These are phyloP conservation scores for Lysandra bellargus DNA, from an alignment of 2,888 invertebrate genomes.

Conservation along the genomic window DNA sequence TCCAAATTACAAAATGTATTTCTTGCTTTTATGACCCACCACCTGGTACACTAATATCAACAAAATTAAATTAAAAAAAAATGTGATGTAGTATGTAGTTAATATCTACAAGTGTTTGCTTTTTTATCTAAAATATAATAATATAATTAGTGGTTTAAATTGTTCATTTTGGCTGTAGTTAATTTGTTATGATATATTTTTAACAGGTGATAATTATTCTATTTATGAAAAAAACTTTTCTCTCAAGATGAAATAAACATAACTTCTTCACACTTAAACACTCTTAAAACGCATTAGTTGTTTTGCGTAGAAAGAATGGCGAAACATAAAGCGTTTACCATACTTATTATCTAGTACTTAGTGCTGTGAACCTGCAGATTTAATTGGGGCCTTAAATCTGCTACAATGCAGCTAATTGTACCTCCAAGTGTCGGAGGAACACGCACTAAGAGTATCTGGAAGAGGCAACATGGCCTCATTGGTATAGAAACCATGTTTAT, in stretches of 20 bases:
- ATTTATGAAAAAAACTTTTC: too few relatives aligned
- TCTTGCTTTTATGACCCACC: background rate
- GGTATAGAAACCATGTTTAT: too few relatives aligned
- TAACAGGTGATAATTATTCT: too few relatives aligned
- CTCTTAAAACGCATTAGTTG: slow-evolving; percentile 40
- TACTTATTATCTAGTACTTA: slow-evolving; percentile 32
- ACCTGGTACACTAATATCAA: background rate
- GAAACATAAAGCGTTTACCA: slow-evolving; percentile 11
- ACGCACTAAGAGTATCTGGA: slow-evolving; percentile 25
- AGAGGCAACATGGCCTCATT: background rate
- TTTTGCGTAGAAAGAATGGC: slow-evolving; percentile 18
- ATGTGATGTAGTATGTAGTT: background rate
- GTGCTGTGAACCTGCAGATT: slow-evolving; percentile 56
- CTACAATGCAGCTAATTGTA: slow-evolving; percentile 77
- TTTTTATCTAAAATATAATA: too few relatives aligned
- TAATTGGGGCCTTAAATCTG: slow-evolving; percentile 72
- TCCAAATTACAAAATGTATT: background rate
- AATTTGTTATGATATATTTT: too few relatives aligned
- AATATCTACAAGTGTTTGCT: background rate
- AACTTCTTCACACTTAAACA: background rate
- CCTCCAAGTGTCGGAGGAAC: slow-evolving; percentile 57
- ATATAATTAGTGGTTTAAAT: too few relatives aligned
- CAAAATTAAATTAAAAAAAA: background rate
- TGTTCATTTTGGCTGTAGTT: too few relatives aligned
- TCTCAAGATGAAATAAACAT: too few relatives aligned